phyloP scores from a whole-genome alignment of 1,140 invertebrate species.

The Drosophila erecta region DNA sequence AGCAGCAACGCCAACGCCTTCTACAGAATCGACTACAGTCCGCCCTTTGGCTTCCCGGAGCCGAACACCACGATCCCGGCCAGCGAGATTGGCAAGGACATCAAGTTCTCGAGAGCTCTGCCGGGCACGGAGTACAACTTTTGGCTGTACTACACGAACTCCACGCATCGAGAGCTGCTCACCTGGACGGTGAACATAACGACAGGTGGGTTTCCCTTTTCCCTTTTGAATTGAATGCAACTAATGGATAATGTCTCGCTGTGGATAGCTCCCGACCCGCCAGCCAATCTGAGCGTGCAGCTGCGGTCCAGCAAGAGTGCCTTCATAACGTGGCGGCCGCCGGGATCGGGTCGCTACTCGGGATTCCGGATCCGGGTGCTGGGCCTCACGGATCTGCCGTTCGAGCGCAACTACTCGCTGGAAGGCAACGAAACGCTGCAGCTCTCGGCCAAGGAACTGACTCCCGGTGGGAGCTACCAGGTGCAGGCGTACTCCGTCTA shows the following conservation, averaged over 20 bases:
- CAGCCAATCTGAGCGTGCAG: constrained; percentile 92
- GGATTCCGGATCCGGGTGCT: constrained; percentile 91
- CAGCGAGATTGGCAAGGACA: constrained; percentile 91
- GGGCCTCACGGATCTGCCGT: constrained; percentile 87
- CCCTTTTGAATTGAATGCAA: too few relatives aligned
- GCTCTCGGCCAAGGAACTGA: constrained; percentile 91
- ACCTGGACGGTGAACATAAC: constrained; percentile 96
- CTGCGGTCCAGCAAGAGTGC: constrained; percentile 92
- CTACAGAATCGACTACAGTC: constrained; percentile 94
- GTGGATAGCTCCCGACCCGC: constrained; percentile 92
- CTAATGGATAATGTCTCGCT: not conserved
- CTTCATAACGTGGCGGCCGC: constrained; percentile 93
- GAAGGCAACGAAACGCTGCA: constrained; percentile 88
- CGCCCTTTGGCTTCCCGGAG: constrained; percentile 91
- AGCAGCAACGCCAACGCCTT: constrained; percentile 91
- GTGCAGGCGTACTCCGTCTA: constrained; percentile 95
- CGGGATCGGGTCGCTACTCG: constrained; percentile 90
- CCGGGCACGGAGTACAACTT: constrained; percentile 96
- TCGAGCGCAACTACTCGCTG: constrained; percentile 87
- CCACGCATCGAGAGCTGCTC: constrained; percentile 91
- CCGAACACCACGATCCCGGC: constrained; percentile 95
- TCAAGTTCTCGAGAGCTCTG: constrained; percentile 92
- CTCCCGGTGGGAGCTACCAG: constrained; percentile 93
- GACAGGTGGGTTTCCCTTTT: constrained; percentile 87
- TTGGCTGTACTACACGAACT: constrained; percentile 94